Evolutionary conservation across 2,113 vertebrate genomes (phyloP).

Genomic region (Seriola rivoliana): DNA sequence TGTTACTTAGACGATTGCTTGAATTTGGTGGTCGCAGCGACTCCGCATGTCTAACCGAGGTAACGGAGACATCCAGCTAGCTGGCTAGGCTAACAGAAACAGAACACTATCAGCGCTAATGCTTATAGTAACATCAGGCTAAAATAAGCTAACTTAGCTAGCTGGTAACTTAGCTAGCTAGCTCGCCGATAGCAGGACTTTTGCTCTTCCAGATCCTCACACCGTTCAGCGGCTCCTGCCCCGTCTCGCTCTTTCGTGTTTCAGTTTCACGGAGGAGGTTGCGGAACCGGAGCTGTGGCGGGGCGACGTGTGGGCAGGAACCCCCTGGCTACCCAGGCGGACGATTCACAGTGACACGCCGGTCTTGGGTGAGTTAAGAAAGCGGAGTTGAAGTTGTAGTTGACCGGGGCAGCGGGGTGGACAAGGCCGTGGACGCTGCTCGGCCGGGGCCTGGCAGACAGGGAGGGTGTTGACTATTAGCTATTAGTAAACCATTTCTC

Average conservation of each 20-base stretch:
- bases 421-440: slow-evolving; percentile 74
- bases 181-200: slow-evolving; percentile 48
- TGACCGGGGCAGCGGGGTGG: slow-evolving; percentile 44
- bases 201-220: slow-evolving; percentile 34
- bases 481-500: slow-evolving; percentile 39
- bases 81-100: slow-evolving; percentile 67
- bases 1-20: background rate
- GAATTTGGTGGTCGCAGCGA: background rate
- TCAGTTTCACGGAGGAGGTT: slow-evolving; percentile 61
- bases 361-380: slow-evolving; percentile 77
- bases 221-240: slow-evolving; percentile 9
- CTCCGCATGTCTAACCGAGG: slow-evolving; percentile 18
- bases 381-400: slow-evolving; percentile 38
- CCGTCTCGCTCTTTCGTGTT: slow-evolving; percentile 7
- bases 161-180: slow-evolving; percentile 58
- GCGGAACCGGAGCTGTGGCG: slow-evolving; percentile 82
- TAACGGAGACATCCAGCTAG: slow-evolving; percentile 24
- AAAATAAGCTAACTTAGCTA: slow-evolving; percentile 69
- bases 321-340: slow-evolving; percentile 82
- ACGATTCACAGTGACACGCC: slow-evolving; percentile 82
- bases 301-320: slow-evolving; percentile 71
- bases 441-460: slow-evolving; percentile 60
- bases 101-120: slow-evolving; percentile 53
- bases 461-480: slow-evolving; percentile 61
- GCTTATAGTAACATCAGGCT: slow-evolving; percentile 55